Evolutionary conservation across 2,797 vertebrate species (phyloP).

Genomic region (Crotalus adamanteus): DNA sequence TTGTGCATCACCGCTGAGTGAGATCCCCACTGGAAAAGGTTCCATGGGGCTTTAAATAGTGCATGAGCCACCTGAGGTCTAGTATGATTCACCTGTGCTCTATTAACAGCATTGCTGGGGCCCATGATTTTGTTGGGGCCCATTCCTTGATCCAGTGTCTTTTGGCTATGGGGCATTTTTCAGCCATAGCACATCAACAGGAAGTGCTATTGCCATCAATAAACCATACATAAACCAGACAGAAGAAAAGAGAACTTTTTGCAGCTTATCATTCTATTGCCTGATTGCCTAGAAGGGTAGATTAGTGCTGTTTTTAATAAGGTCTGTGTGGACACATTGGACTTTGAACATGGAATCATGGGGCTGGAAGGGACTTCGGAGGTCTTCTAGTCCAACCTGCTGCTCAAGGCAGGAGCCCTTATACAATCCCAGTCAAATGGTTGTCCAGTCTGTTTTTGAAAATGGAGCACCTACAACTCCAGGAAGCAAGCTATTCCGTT

Average conservation of each 20-base stretch:
- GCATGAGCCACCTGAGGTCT: background rate
- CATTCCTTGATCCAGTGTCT: background rate
- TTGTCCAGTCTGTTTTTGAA: background rate
- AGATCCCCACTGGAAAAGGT: background rate
- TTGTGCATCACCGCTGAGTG: background rate
- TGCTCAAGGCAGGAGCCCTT: background rate
- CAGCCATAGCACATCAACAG: background rate
- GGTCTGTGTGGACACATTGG: background rate
- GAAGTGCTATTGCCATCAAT: background rate
- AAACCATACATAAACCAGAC: background rate
- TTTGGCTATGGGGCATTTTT: background rate
- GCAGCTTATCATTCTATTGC: background rate
- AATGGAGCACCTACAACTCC: background rate
- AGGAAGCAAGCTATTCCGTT: background rate
- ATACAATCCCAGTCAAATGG: background rate
- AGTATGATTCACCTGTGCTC: background rate
- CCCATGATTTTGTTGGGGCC: background rate
- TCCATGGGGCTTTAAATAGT: background rate
- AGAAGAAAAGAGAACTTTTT: background rate
- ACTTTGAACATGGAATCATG: background rate
- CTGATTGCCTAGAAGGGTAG: background rate
- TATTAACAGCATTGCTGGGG: background rate
- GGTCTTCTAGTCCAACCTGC: background rate
- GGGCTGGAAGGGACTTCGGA: background rate
- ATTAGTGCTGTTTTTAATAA: background rate